These are phyloP conservation scores for Rhinogobius similis DNA, from an alignment of 2,113 vertebrate genomes.

Conservation along the genomic window DNA sequence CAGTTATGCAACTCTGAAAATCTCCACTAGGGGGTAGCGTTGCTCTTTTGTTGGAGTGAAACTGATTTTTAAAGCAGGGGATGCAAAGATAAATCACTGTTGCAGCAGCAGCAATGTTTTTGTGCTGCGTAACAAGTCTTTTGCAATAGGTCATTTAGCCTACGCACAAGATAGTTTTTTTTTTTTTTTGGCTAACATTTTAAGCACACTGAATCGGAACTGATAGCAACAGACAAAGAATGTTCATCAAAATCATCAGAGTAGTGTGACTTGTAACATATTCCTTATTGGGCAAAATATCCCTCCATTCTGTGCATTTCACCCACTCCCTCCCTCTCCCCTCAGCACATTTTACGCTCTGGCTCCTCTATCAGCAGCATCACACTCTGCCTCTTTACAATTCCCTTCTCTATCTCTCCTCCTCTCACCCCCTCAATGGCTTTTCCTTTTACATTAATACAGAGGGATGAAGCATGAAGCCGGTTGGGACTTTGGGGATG, in stretches of 20 bases:
- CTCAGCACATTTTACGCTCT: slow-evolving; percentile 20
- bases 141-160: background rate
- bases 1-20: background rate
- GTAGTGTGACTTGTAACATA: slow-evolving; percentile 14
- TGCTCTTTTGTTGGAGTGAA: slow-evolving; percentile 14
- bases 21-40: slow-evolving; percentile 58
- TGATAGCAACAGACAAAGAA: background rate
- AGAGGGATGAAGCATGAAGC: slow-evolving; percentile 71
- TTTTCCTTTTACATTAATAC: slow-evolving; percentile 26
- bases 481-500: slow-evolving; percentile 55
- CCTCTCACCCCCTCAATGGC: slow-evolving; percentile 23
- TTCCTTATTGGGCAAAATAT: slow-evolving; percentile 20
- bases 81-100: background rate
- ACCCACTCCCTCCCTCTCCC: slow-evolving; percentile 35
- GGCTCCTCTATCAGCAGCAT: slow-evolving; percentile 24
- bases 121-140: background rate
- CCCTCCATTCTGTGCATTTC: slow-evolving; percentile 47
- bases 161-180: no score
- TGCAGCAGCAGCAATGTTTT: background rate
- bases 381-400: slow-evolving; percentile 39
- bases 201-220: background rate
- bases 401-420: slow-evolving; percentile 17
- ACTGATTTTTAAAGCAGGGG: background rate
- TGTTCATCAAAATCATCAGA: background rate
- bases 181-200: background rate